phyloP scores from a whole-genome alignment of 1,140 invertebrate genomes.

The Drosophila malerkotliana region DNA sequence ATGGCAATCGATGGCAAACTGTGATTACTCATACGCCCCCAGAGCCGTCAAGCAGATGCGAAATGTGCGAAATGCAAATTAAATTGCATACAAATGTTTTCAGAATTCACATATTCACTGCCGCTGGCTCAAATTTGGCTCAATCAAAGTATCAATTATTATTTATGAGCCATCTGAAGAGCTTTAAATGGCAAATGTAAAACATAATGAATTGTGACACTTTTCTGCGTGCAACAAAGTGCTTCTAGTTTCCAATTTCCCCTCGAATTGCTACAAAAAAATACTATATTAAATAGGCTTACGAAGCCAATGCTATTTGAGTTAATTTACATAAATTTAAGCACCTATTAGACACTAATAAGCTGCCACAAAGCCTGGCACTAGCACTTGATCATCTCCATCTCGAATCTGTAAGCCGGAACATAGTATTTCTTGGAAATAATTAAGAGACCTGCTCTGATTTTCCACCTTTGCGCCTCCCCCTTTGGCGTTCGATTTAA shows the following conservation, averaged over 20 bases:
- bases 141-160: slow-evolving; percentile 57
- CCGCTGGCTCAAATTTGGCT: slow-evolving; percentile 35
- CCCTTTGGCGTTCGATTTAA: slow-evolving; percentile 32
- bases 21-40: slow-evolving; percentile 76
- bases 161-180: slow-evolving; percentile 55
- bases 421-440: background rate
- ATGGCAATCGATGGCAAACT: slow-evolving; percentile 48
- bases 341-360: background rate
- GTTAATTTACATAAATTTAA: background rate
- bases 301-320: background rate
- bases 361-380: background rate
- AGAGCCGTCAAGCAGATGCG: slow-evolving; percentile 24
- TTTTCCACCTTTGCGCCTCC: background rate
- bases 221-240: background rate
- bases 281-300: too few species aligned
- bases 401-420: background rate
- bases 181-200: slow-evolving; percentile 12
- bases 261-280: background rate
- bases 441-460: background rate
- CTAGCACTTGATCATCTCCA: background rate
- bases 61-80: slow-evolving; percentile 54
- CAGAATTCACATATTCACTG: background rate
- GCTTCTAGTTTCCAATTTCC: background rate
- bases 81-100: slow-evolving; percentile 69
- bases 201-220: slow-evolving; percentile 3